These are phyloP conservation scores for Epinephelus lanceolatus DNA, from an alignment of 2,113 vertebrate species.

Conservation along the genomic window DNA sequence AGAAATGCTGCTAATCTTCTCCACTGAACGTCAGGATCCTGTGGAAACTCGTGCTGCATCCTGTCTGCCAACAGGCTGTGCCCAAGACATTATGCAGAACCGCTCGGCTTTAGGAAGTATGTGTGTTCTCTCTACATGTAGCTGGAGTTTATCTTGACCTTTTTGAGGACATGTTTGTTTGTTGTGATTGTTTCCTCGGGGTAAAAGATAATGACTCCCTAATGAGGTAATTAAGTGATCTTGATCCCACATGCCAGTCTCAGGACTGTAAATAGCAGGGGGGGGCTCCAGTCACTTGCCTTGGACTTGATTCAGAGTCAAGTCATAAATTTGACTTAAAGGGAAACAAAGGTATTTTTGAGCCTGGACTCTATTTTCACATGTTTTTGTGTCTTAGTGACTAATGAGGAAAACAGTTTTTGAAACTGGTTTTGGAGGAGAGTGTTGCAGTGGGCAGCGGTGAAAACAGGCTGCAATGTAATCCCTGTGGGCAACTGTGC, in stretches of 20 bases:
- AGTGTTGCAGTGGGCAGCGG: too few relatives aligned
- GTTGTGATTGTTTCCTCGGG: background rate
- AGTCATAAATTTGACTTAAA: too few relatives aligned
- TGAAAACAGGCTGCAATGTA: too few relatives aligned
- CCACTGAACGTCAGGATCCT: slow-evolving; percentile 21
- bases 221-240: slow-evolving; percentile 1
- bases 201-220: background rate
- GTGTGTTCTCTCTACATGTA: background rate
- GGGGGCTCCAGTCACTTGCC: too few relatives aligned
- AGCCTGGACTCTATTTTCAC: too few relatives aligned
- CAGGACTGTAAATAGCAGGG: slow-evolving; percentile 5
- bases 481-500: too few relatives aligned
- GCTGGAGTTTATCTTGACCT: background rate
- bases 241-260: slow-evolving; percentile 19
- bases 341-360: too few relatives aligned
- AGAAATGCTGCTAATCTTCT: slow-evolving; percentile 49
- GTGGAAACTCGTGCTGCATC: slow-evolving; percentile 38
- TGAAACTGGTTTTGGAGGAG: too few relatives aligned
- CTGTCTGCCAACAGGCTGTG: slow-evolving; percentile 12
- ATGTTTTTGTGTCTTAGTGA: too few relatives aligned
- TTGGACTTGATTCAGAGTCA: too few relatives aligned
- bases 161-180: background rate
- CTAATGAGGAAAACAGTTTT: too few relatives aligned
- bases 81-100: slow-evolving; percentile 32
- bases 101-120: background rate